Percentiles rank a stretch among this genome's conserved stretches.
phyloP scores from a whole-genome alignment of 1,140 invertebrate genomes.

The Parapsyche elsis region DNA sequence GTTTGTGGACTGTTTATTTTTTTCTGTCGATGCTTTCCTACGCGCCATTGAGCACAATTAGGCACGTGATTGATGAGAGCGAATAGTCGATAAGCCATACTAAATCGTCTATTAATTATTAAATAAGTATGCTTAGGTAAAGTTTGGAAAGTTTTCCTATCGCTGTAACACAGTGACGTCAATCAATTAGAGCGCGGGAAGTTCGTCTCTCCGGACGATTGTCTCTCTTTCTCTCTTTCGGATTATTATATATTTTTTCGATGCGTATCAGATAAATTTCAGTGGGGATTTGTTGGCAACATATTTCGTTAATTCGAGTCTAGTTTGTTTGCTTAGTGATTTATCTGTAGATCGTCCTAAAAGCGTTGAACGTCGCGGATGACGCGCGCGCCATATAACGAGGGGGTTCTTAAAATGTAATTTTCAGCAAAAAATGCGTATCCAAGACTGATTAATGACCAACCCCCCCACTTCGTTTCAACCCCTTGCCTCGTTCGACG shows the following conservation, averaged over 20 bases:
- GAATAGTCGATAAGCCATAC: neutral
- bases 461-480: neutral
- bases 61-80: neutral
- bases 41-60: conserved; percentile 11
- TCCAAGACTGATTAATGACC: conserved; percentile 18
- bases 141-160: too few species aligned
- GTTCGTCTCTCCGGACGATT: neutral
- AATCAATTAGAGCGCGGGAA: conserved; percentile 16
- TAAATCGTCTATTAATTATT: too few species aligned
- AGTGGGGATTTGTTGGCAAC: conserved; percentile 18
- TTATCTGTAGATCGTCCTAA: conserved; percentile 19
- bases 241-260: conserved; percentile 1
- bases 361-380: conserved; percentile 10
- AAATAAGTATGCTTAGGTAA: too few species aligned
- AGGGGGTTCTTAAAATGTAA: neutral
- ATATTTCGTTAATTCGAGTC: conserved; percentile 30
- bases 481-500: neutral
- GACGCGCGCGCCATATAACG: conserved; percentile 23
- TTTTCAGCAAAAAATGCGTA: neutral
- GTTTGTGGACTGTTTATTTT: neutral
- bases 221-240: neutral
- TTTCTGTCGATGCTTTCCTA: neutral
- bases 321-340: conserved; percentile 33
- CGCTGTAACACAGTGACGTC: neutral
- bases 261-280: conserved; percentile 18